Base-by-base conservation (phyloP, 2,888 invertebrate genomes). In the Lacanobia oleracea region DNA sequence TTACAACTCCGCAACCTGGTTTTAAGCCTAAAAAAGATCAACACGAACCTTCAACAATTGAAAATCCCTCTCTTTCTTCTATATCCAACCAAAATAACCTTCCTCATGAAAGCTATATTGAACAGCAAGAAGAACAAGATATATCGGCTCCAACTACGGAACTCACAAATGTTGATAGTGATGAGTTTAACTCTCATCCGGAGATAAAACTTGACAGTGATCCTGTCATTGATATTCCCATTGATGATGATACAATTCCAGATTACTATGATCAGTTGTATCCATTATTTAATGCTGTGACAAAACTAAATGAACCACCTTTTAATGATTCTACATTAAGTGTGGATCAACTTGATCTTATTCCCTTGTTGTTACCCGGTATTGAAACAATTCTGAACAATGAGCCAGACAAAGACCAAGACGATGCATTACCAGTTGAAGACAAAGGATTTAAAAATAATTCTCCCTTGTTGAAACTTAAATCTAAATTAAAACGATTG, bases 261-360 rank as follows among this genome's bases (percentile, higher is more conserved):
- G 14, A 43, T 16, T 10, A 59, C 18, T 43, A 53, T 23, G 40
- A 62, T n/a, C 27, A 33, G 21, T 33, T 23, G 6, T 50, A 27
- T 56, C 37, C 60, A 45, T 23, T 61, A 61, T 14, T 51, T 9
- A 45, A 9, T 12, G 9, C 27, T 27, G 45, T 37, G 12, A 65
- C 62, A 40, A 71, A 65, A 57, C n/a, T 51, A n/a, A 71, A 8
- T 40, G 14, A 64, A 21, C 18, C 27, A 21, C 54, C 54, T 48
- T 37, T 21, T 45, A 18, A 70, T 4, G 21, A 72, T 59, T 23
- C 62, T 37, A 21, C 12, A 33, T 27, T 43, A 0, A 14, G 37
- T 18, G 27, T 16, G 1, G 53, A 67, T 43, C 33, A 66, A 50
- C n/a, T 66, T 33, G 33, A 57, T 33, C 16, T 71, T 16, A 14